Evolutionary conservation across 2,888 invertebrate genomes (phyloP), one percentile per base, ranked within the genome.

Genomic region (Lottia gigantea): DNA sequence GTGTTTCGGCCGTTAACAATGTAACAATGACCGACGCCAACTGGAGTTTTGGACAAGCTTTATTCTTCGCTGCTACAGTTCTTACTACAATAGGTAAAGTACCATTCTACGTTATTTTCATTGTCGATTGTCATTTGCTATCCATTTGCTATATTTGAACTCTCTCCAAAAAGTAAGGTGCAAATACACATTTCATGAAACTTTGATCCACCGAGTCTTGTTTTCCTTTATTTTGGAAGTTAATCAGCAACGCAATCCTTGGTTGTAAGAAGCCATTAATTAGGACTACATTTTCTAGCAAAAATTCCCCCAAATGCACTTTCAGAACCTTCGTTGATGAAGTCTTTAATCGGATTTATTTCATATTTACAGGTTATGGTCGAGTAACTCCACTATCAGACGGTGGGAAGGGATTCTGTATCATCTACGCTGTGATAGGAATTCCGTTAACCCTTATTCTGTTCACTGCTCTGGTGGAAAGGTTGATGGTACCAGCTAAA

Each of bases 1-100:
- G 95, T 0, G 94, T 95, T 62, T 93, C 93, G 0, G 93, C 94
- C 0, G 91, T 92, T 0, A 91, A 91, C 72, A 95, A 95, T 89
- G 92, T 92, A 45, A 92, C 93, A 66, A 83, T 80, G 74, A 92
- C 92, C 2, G 94, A 94, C 75, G 93, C 94, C 15, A 95, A 95
- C 89, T 96, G 95, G 96, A 94, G 94, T 87, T 95, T 95, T 86
- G 95, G 95, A 26, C 95, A 95, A 88, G 94, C 95, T 0, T 89
- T 96, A 70, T 95, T 96, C 91, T 96, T 96, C 88, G 93, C 95
- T 0, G 93, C 93, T 66, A 95, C 95, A 0, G 93, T 95, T 12
- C 92, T 96, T 74, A 95, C 95, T n/a, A 96, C 95, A 66, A 95
- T 95, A 77, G 88, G 88, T 88, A 78, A 67, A 77, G 40, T 8